Conservation (phyloP, 2,113 vertebrate species). For the Hucho hucho region DNA sequence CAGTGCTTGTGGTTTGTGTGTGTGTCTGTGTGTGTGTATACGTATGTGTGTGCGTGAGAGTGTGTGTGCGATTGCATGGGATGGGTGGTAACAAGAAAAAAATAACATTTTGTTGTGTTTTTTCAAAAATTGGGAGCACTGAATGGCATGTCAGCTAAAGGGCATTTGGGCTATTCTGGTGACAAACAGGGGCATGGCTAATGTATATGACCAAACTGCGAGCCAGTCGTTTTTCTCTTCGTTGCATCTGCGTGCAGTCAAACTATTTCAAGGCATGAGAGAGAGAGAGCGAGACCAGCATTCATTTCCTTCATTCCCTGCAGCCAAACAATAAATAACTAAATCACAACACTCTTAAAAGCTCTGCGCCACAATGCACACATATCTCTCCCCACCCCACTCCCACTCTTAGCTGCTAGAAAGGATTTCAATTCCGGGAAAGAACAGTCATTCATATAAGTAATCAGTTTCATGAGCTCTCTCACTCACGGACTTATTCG, state of each 20-base stretch:
- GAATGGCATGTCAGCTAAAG: conserved; percentile 56
- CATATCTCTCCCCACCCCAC: conserved; percentile 41
- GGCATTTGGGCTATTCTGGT: conserved; percentile 59
- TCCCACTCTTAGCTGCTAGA: conserved; percentile 46
- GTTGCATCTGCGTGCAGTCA: conserved; percentile 23
- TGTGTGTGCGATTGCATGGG: conserved; percentile 36
- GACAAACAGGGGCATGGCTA: conserved; percentile 53
- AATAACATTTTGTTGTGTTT: conserved; percentile 21
- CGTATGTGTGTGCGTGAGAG: conserved; percentile 37
- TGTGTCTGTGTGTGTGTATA: conserved; percentile 17
- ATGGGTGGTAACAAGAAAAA: conserved; percentile 16
- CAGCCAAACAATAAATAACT: conserved; percentile 64
- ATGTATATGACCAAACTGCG: conserved; percentile 55
- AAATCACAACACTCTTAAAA: conserved; percentile 68
- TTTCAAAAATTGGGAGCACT: conserved; percentile 41
- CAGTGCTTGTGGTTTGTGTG: not conserved
- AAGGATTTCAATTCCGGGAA: conserved; percentile 58
- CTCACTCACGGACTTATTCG: conserved; percentile 47
- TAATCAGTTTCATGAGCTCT: conserved; percentile 48
- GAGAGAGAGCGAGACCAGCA: conserved; percentile 39
- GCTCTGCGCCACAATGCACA: conserved; percentile 41
- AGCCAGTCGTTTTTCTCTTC: conserved; percentile 39
- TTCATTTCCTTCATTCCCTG: conserved; percentile 48
- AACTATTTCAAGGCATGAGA: conserved; percentile 64
- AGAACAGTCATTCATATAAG: conserved; percentile 52